Evolutionary conservation across 2,888 invertebrate genomes (phyloP).

Genomic region (Odontomyia ornata): DNA sequence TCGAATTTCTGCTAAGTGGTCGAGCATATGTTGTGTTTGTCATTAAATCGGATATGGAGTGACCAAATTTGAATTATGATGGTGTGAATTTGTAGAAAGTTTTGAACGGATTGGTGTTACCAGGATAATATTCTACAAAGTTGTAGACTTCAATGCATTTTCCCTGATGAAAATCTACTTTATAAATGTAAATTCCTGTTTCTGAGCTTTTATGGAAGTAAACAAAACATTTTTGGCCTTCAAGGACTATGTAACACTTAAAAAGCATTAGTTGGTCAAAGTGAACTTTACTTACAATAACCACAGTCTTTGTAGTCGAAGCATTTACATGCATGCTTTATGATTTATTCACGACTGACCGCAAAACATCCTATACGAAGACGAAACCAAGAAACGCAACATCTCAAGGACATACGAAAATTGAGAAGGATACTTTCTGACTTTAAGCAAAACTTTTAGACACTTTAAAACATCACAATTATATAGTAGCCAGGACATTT

Average conservation of each 20-base stretch:
- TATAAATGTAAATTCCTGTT: no score
- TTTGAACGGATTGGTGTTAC: background rate
- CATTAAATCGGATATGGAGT: conserved; percentile 29
- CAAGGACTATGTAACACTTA: background rate
- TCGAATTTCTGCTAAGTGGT: conserved; percentile 46
- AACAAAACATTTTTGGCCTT: no score
- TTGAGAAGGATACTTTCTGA: background rate
- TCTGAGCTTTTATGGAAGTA: no score
- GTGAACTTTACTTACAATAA: background rate
- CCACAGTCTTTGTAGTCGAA: conserved; percentile 30
- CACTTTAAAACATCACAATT: conserved; percentile 28
- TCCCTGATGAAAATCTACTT: no score
- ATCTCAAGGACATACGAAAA: conserved; percentile 17
- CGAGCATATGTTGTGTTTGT: conserved; percentile 49
- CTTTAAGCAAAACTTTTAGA: conserved; percentile 34
- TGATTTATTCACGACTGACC: conserved; percentile 30
- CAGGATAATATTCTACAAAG: no score
- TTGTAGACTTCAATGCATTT: no score
- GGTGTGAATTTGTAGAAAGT: conserved; percentile 21
- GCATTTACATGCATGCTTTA: background rate
- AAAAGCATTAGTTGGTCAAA: background rate
- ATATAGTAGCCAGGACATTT: background rate
- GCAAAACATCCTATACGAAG: background rate
- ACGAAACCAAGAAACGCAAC: background rate
- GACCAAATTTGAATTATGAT: conserved; percentile 46